Percentiles rank a stretch among this genome's conserved stretches.
Evolutionary conservation across 2,797 vertebrate genomes (phyloP).

Genomic region (Furcifer pardalis): DNA sequence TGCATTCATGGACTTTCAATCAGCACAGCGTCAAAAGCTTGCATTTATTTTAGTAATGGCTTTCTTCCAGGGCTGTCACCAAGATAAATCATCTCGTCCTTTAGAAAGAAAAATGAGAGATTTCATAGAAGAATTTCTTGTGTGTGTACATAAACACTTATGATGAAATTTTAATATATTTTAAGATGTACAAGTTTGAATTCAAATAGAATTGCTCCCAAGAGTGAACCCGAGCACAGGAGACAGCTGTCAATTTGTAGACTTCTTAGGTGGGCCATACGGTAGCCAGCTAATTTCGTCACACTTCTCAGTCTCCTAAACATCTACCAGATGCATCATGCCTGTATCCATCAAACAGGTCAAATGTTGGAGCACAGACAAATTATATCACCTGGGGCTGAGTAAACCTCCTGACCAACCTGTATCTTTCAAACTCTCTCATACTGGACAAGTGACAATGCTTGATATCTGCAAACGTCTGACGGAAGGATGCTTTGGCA

Average conservation of each 20-base stretch:
- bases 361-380: neutral
- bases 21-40: no score
- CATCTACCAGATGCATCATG: neutral
- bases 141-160: neutral
- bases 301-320: neutral
- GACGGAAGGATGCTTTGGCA: neutral
- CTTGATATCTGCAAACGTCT: neutral
- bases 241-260: neutral
- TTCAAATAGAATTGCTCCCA: neutral
- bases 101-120: neutral
- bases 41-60: no score
- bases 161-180: neutral
- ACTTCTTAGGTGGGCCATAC: neutral
- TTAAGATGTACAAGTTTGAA: neutral
- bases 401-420: neutral
- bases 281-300: neutral
- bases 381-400: no score
- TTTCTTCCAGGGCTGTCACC: neutral
- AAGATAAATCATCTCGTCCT: conserved; percentile 4
- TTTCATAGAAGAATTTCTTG: conserved; percentile 21
- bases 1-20: no score
- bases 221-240: neutral
- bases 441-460: neutral
- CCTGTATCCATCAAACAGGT: neutral
- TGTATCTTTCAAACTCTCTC: neutral